Percentiles rank a stretch among this genome's conserved stretches.
These are phyloP conservation scores for Taxidea taxus DNA, from an alignment of 2,113 vertebrate species.

Conservation along the genomic window DNA sequence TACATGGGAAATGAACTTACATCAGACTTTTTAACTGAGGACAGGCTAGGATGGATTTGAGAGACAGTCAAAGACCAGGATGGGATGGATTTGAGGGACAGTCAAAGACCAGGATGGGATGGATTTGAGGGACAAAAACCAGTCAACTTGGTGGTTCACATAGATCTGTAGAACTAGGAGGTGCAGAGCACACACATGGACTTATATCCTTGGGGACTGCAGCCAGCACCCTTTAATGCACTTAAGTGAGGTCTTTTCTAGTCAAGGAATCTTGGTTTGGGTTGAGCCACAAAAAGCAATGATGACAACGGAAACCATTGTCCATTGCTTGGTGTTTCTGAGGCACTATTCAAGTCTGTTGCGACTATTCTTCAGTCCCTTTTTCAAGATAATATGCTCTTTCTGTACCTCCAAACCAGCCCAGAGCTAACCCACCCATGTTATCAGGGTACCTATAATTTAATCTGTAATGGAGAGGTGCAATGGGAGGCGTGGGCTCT, in stretches of 20 bases:
- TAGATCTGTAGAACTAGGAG: background rate
- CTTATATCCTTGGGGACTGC: too few relatives aligned
- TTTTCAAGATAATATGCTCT: too few relatives aligned
- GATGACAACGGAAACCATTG: background rate
- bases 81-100: too few relatives aligned
- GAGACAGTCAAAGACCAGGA: too few relatives aligned
- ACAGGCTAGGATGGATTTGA: background rate
- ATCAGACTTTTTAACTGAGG: background rate
- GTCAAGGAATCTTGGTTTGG: too few relatives aligned
- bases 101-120: background rate
- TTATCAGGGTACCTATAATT: too few relatives aligned
- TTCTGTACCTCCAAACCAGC: background rate
- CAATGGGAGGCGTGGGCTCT: fast-evolving
- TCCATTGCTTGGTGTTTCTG: background rate
- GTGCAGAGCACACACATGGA: too few relatives aligned
- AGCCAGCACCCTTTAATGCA: background rate
- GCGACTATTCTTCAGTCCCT: background rate
- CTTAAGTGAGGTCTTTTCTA: background rate
- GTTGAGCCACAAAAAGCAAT: background rate
- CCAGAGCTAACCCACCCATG: fast-evolving
- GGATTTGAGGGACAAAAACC: background rate
- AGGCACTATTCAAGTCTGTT: fast-evolving
- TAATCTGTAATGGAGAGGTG: background rate
- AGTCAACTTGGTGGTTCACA: background rate
- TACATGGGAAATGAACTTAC: background rate